These are phyloP conservation scores for Gymnarchus niloticus DNA, from an alignment of 2,113 vertebrate genomes.

Conservation along the genomic window DNA sequence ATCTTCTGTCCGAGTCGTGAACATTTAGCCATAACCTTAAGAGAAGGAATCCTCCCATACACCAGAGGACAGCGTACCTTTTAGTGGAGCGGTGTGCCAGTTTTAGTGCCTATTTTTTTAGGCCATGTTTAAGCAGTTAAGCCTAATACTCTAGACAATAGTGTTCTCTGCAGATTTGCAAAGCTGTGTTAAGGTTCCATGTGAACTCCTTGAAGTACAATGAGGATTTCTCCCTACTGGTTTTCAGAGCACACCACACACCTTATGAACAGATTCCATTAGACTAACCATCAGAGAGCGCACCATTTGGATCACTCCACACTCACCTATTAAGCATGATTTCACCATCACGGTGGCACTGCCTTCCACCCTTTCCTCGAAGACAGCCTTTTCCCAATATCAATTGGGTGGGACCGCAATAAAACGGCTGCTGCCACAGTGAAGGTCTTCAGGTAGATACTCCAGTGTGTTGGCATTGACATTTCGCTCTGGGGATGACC, in stretches of 20 bases:
- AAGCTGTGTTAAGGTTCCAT: background rate
- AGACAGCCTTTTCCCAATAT: background rate
- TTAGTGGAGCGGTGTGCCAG: background rate
- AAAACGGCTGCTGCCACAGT: background rate
- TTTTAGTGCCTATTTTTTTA: background rate
- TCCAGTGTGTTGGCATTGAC: conserved; percentile 7
- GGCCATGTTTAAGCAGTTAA: background rate
- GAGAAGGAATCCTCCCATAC: conserved; percentile 5
- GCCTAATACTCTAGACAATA: too few relatives aligned
- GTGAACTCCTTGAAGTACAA: background rate
- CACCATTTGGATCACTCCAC: background rate
- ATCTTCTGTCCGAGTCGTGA: background rate
- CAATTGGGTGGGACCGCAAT: background rate
- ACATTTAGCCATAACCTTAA: background rate
- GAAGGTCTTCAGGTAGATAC: conserved; percentile 7
- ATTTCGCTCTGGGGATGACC: conserved; percentile 24
- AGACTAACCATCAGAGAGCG: background rate
- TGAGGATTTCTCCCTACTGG: background rate
- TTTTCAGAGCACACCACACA: background rate
- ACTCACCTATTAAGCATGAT: background rate
- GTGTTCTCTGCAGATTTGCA: background rate
- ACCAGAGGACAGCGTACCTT: background rate
- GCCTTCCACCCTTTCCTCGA: background rate
- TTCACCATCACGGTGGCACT: background rate
- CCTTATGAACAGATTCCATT: background rate